Base-by-base conservation (phyloP, 2,888 invertebrate genomes). In the Limnephilus lunatus region DNA sequence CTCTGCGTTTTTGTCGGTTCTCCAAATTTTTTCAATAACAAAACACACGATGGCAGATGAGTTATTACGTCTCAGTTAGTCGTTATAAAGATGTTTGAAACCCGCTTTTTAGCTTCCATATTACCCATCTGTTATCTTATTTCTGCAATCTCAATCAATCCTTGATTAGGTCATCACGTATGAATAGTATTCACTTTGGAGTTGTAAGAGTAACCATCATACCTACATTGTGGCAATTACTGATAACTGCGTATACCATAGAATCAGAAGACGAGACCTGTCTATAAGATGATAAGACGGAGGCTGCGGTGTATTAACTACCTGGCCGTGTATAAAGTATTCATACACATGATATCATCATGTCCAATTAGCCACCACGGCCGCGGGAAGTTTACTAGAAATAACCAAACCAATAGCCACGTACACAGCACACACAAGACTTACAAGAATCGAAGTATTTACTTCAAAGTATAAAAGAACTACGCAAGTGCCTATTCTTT, bases 171-270 rank as follows among this genome's bases (percentile, higher is more conserved):
- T 68, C 68, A 68, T 68, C 68, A n/a, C 25, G 9, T 9, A 68
- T 68, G 68, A 68, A 68, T 68, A n/a, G 68, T 25, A 25, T 68
- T 25, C 68, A n/a, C 68, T 68, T 53, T 68, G n/a, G 25, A 68
- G 68, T 68, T 68, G 68, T 68, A 68, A 68, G 25, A 68, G 2
- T 68, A 68, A 68, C 68, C 19, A 25, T 68, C 4, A 25, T 39
- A 83, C n/a, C n/a, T n/a, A n/a, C 83, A 83, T 35, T 83, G 83
- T 35, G 19, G 35, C 35, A 83, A 83, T 83, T 83, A 83, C 35
- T 32, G 35, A 35, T 35, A 32, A 35, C 68, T 68, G 68, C 68
- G 2, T 83, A n/a, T n/a, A 35, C 35, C 35, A 35, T 83, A 83
- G 35, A 83, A 83, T 25, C 83, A 12, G 35, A 83, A 83, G 35